Conservation (phyloP, 1,140 invertebrate genomes). For the Sminthurides bifidus region DNA sequence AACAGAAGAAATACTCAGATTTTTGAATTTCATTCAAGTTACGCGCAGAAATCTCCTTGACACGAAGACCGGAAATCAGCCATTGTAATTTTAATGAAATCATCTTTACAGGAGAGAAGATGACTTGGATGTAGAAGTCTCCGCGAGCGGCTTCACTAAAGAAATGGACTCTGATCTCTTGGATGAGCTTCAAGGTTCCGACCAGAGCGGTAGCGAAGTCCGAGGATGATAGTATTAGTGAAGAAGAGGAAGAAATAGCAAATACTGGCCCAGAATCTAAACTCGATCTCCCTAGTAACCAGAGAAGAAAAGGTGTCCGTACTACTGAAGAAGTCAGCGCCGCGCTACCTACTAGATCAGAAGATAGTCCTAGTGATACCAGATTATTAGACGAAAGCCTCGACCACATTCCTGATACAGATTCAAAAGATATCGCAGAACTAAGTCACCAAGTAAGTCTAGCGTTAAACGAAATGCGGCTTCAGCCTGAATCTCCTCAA, state of each 20-base stretch:
- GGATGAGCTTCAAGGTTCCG: conserved; percentile 24
- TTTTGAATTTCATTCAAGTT: background rate
- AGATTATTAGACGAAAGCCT: background rate
- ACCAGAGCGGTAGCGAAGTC: conserved; percentile 38
- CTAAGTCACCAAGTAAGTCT: background rate
- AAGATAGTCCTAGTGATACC: background rate
- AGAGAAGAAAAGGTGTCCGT: no score
- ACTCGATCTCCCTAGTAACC: no score
- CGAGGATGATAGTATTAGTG: conserved; percentile 34
- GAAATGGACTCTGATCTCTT: conserved; percentile 63
- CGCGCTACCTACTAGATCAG: no score
- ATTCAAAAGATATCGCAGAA: background rate
- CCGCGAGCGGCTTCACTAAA: conserved; percentile 80
- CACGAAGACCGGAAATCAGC: no score
- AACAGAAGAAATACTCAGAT: background rate
- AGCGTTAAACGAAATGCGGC: conserved; percentile 13
- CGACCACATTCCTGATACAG: no score
- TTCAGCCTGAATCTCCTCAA: conserved; percentile 26
- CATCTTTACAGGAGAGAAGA: conserved; percentile 52
- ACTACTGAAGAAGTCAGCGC: no score
- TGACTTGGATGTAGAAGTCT: conserved; percentile 73
- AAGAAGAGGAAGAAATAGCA: conserved; percentile 26
- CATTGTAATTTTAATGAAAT: no score
- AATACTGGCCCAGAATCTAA: background rate
- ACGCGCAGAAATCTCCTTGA: no score